A percentile compares a stretch with the other conserved stretches of the same genome.
These are phyloP conservation scores for Calliopsis andreniformis DNA, from an alignment of 1,140 invertebrate species.

Conservation along the genomic window DNA sequence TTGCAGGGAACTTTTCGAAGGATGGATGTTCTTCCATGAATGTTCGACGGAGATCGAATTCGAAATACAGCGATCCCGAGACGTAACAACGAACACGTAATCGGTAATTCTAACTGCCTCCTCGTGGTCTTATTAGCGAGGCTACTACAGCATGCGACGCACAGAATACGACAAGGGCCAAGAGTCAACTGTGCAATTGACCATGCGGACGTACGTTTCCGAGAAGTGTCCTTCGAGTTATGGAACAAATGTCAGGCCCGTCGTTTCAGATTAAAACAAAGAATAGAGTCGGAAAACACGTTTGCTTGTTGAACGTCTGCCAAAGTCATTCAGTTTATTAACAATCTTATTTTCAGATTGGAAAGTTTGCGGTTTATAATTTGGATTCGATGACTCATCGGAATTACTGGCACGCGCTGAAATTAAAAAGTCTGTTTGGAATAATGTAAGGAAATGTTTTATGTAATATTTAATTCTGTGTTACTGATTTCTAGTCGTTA, in stretches of 20 bases:
- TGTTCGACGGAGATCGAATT: not conserved
- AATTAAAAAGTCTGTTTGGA: no score
- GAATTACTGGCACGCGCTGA: no score
- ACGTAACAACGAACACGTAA: slow-evolving; percentile 21
- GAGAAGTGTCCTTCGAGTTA: slow-evolving; percentile 47
- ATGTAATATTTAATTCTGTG: no score
- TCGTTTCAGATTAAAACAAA: slow-evolving; percentile 22
- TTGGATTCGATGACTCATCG: no score
- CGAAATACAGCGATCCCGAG: not conserved
- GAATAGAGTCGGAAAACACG: not conserved
- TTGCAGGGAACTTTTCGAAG: not conserved
- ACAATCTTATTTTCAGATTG: not conserved
- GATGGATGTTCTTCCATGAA: no score
- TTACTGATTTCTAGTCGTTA: not conserved
- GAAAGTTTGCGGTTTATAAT: not conserved
- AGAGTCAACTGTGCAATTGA: slow-evolving; percentile 56
- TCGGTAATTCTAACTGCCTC: slow-evolving; percentile 44
- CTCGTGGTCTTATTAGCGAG: slow-evolving; percentile 35
- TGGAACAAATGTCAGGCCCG: slow-evolving; percentile 34
- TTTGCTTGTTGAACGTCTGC: not conserved
- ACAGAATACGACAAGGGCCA: slow-evolving; percentile 43
- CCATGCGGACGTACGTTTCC: slow-evolving; percentile 24
- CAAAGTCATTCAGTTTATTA: not conserved
- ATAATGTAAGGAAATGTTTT: no score
- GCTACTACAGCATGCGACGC: slow-evolving; percentile 13